Conservation (phyloP, 2,113 vertebrate genomes). For the Siniperca chuatsi region DNA sequence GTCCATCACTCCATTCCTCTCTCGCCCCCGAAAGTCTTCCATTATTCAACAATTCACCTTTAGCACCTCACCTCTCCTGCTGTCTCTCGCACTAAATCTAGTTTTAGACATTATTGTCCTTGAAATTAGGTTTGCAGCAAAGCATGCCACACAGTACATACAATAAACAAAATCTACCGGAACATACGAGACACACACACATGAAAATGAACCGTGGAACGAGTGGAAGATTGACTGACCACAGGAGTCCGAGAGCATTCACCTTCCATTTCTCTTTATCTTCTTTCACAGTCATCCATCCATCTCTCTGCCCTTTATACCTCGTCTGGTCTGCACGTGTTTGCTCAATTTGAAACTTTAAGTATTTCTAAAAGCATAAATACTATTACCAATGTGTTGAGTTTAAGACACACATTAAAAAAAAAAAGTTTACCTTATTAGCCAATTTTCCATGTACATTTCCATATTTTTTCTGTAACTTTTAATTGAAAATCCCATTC, state of each 20-base stretch:
- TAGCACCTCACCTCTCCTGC: constrained; percentile 32
- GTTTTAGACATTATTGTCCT: constrained; percentile 72
- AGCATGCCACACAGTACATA: constrained; percentile 22
- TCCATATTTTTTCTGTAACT: no score
- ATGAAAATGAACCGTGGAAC: constrained; percentile 9
- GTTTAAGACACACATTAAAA: background rate
- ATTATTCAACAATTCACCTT: constrained; percentile 63
- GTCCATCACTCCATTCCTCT: constrained; percentile 35
- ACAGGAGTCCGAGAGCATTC: background rate
- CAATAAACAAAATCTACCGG: constrained; percentile 51
- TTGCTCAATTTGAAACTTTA: background rate
- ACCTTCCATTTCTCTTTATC: background rate
- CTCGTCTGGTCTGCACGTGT: background rate
- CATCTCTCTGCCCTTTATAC: background rate
- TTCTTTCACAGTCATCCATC: background rate
- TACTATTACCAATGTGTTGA: background rate
- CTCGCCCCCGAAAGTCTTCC: constrained; percentile 20
- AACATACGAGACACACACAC: constrained; percentile 54
- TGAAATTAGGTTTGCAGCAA: constrained; percentile 69
- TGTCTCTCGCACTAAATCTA: constrained; percentile 55
- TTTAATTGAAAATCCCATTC: no score
- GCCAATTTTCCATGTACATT: no score
- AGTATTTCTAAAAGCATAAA: background rate
- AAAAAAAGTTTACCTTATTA: no score
- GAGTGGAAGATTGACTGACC: constrained; percentile 2